Evolutionary conservation across 2,888 invertebrate genomes (phyloP).

Genomic region (Dryomyza anilis): DNA sequence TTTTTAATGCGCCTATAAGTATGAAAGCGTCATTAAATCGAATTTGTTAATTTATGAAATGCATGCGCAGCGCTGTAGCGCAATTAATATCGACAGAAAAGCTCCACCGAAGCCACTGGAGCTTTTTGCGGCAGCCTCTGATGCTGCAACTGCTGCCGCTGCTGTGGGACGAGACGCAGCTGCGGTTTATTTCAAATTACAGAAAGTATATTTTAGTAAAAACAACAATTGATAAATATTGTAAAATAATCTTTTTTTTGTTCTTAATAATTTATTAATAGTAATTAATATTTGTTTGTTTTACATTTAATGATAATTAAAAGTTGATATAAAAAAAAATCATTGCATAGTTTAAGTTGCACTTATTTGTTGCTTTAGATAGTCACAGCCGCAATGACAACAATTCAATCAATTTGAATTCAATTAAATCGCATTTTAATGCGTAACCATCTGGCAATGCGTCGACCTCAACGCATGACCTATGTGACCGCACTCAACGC

Average conservation of each 20-base stretch:
- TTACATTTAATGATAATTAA: too few species aligned
- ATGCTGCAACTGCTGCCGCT: not conserved
- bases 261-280: too few species aligned
- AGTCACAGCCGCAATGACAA: not conserved
- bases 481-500: slow-evolving; percentile 17
- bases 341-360: too few species aligned
- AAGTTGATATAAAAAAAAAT: too few species aligned
- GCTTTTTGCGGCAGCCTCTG: not conserved
- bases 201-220: not conserved
- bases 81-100: too few species aligned
- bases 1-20: slow-evolving; percentile 50
- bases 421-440: slow-evolving; percentile 55
- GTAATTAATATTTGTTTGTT: too few species aligned
- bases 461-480: slow-evolving; percentile 12
- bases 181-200: not conserved
- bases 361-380: not conserved
- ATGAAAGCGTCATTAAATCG: slow-evolving; percentile 38
- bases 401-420: slow-evolving; percentile 55
- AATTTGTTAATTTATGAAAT: slow-evolving; percentile 38
- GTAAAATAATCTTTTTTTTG: too few species aligned
- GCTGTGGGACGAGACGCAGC: not conserved
- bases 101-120: not conserved
- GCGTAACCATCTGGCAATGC: slow-evolving; percentile 40
- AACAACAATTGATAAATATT: not conserved
- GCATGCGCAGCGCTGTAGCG: not conserved